A percentile compares a stretch with the other conserved stretches of the same genome.
phyloP scores from a whole-genome alignment of 2,113 vertebrate genomes.

The Rhinopomastus cyanomelas region DNA sequence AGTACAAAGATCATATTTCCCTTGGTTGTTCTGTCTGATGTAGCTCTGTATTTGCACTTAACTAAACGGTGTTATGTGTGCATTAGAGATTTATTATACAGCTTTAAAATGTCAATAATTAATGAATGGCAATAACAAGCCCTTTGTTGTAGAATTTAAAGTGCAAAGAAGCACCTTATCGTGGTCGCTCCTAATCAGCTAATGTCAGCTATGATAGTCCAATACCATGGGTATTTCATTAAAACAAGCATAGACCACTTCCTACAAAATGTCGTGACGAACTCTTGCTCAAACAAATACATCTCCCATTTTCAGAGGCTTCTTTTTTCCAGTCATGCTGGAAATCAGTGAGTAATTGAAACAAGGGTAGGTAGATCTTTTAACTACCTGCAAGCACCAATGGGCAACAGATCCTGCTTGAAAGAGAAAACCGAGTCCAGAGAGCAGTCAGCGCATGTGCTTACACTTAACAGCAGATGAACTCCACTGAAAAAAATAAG shows the following conservation, averaged over 20 bases:
- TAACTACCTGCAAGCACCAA: background rate
- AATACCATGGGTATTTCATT: background rate
- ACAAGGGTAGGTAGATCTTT: background rate
- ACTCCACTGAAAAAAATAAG: background rate
- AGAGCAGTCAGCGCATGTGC: background rate
- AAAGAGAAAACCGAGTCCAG: background rate
- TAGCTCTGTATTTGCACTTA: background rate
- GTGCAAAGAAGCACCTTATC: accelerated
- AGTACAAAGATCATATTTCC: background rate
- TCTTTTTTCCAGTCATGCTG: background rate
- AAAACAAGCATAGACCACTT: background rate
- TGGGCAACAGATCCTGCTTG: background rate
- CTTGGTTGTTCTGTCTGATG: background rate
- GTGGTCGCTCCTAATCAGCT: background rate
- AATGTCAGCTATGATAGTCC: background rate
- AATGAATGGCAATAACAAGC: background rate
- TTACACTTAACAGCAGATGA: background rate
- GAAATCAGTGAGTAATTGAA: background rate
- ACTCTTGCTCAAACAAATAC: background rate
- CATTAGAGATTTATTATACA: background rate
- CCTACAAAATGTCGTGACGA: background rate
- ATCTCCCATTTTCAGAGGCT: background rate
- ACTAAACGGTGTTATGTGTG: background rate
- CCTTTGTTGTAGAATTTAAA: background rate
- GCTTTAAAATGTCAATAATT: background rate